phyloP scores from a whole-genome alignment of 2,888 invertebrate species.

The Coremacera marginata region DNA sequence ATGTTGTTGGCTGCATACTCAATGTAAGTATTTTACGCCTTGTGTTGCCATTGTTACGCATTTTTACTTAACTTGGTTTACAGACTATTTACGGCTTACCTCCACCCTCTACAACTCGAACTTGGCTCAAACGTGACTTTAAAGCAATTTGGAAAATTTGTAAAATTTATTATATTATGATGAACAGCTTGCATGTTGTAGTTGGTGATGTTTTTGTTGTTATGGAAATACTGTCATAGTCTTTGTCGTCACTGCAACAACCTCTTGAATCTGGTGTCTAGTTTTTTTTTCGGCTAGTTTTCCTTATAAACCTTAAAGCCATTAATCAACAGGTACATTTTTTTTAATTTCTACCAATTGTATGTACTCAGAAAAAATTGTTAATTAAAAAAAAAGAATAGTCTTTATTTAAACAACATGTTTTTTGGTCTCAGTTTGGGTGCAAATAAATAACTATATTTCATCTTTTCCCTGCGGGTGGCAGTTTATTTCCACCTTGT shows the following conservation, averaged over 20 bases:
- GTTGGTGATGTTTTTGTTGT: neutral
- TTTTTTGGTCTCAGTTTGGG: too few relatives aligned
- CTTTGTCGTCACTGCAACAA: neutral
- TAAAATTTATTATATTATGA: neutral
- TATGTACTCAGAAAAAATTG: too few relatives aligned
- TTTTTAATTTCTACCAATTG: too few relatives aligned
- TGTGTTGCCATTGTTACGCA: too few relatives aligned
- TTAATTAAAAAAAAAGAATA: too few relatives aligned
- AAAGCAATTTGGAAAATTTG: neutral
- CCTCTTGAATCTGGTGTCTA: neutral
- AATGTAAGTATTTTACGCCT: neutral
- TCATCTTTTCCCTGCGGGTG: too few relatives aligned
- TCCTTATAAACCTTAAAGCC: neutral
- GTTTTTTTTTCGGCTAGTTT: neutral
- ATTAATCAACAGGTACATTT: neutral
- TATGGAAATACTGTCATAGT: neutral
- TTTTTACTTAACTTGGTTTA: neutral
- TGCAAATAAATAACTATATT: too few relatives aligned
- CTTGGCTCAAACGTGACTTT: conserved; percentile 15
- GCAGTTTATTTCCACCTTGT: too few relatives aligned
- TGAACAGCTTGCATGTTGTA: neutral
- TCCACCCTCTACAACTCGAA: neutral
- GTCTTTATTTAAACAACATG: too few relatives aligned
- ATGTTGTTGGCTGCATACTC: neutral
- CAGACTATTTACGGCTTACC: neutral